Evolutionary conservation across 2,888 invertebrate species (phyloP).

Genomic region (Caenorhabditis sinica): DNA sequence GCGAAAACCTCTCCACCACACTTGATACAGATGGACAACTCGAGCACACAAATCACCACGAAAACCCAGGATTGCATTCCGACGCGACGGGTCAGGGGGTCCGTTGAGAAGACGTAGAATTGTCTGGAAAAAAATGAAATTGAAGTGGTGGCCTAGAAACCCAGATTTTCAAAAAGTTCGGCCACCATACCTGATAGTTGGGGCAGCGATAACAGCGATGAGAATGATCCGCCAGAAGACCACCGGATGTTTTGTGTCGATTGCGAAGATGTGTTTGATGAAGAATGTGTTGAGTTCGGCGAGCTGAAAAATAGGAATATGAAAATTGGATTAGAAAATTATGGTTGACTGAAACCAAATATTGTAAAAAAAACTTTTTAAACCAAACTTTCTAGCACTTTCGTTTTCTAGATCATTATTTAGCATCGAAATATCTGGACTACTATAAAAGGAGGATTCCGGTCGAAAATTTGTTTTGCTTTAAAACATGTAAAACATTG

Average conservation of each 20-base stretch:
- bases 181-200: conserved; percentile 91
- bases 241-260: conserved; percentile 96
- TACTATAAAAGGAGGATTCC: too few relatives aligned
- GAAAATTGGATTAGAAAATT: conserved; percentile 81
- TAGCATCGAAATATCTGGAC: too few relatives aligned
- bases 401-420: too few relatives aligned
- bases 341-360: too few relatives aligned
- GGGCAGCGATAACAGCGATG: conserved; percentile 96
- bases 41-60: conserved; percentile 86
- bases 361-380: too few relatives aligned
- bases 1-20: conserved; percentile 80
- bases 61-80: conserved; percentile 99
- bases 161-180: background rate
- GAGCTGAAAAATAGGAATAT: conserved; percentile 72
- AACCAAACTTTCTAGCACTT: too few relatives aligned
- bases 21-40: conserved; percentile 82
- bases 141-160: background rate
- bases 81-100: conserved; percentile 95
- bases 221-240: conserved; percentile 90
- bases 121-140: conserved; percentile 87
- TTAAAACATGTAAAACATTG: too few relatives aligned
- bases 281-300: conserved; percentile 99
- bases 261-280: conserved; percentile 97
- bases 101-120: conserved; percentile 97
- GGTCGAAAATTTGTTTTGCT: too few relatives aligned